Conservation (phyloP, 2,797 vertebrate genomes). For the Smutsia temminckii region DNA sequence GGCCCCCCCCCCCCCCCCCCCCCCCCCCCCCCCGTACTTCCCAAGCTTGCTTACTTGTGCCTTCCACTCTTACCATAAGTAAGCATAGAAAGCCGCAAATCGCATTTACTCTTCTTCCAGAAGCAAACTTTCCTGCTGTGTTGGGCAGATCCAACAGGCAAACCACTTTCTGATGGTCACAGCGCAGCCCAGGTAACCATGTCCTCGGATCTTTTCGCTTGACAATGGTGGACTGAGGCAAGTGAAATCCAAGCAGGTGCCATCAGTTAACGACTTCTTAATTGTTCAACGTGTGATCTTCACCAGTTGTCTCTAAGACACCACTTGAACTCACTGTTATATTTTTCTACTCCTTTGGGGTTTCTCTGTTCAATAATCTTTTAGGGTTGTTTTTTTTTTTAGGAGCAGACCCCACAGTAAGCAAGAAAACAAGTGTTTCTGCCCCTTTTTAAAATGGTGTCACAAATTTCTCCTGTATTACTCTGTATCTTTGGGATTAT, state of each 20-base stretch:
- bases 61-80: not conserved
- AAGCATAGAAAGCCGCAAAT: not conserved
- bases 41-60: not conserved
- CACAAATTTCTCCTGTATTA: not conserved
- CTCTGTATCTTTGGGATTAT: not conserved
- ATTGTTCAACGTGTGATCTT: constrained; percentile 52
- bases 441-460: not conserved
- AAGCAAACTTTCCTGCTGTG: not conserved
- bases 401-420: no score
- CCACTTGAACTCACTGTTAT: not conserved
- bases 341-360: not conserved
- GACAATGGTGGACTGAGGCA: constrained; percentile 23
- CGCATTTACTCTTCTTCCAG: not conserved
- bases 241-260: constrained; percentile 43
- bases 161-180: not conserved
- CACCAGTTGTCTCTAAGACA: constrained; percentile 4
- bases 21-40: not conserved
- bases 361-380: constrained; percentile 22
- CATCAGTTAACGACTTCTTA: constrained; percentile 53
- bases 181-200: not conserved
- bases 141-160: not conserved
- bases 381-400: not conserved
- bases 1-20: not conserved
- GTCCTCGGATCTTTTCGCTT: constrained; percentile 61
- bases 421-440: no score